phyloP scores from a whole-genome alignment of 2,797 vertebrate species.

The Limosa lapponica region DNA sequence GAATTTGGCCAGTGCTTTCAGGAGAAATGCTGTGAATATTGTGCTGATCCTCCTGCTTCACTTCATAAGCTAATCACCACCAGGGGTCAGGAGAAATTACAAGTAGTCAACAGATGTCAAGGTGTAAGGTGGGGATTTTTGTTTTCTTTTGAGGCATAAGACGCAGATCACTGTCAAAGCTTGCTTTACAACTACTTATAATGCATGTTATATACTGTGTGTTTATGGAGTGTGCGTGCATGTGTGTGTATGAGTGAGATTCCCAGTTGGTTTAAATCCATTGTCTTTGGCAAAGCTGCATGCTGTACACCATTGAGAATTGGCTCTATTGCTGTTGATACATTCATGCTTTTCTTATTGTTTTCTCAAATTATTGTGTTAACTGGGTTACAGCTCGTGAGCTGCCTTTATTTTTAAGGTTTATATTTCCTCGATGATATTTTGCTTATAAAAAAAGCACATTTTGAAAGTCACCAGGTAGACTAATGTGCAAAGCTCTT shows the following conservation, averaged over 20 bases:
- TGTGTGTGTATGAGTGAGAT: not conserved
- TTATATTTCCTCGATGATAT: conserved; percentile 24
- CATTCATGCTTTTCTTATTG: not conserved
- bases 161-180: not conserved
- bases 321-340: not conserved
- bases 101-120: not conserved
- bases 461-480: not conserved
- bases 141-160: not conserved
- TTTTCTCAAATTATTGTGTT: conserved; percentile 34
- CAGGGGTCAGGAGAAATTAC: conserved; percentile 32
- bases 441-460: not conserved
- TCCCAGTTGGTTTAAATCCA: conserved; percentile 51
- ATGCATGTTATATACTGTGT: not conserved
- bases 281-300: conserved; percentile 46
- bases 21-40: not conserved
- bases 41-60: not conserved
- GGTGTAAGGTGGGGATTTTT: not conserved
- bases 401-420: not conserved
- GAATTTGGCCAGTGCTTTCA: not conserved
- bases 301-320: not conserved
- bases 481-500: not conserved
- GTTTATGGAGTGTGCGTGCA: not conserved
- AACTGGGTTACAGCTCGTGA: not conserved
- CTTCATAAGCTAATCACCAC: not conserved
- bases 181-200: not conserved